Evolutionary conservation across 2,113 vertebrate genomes (phyloP).

Genomic region (Sorex fumeus): DNA sequence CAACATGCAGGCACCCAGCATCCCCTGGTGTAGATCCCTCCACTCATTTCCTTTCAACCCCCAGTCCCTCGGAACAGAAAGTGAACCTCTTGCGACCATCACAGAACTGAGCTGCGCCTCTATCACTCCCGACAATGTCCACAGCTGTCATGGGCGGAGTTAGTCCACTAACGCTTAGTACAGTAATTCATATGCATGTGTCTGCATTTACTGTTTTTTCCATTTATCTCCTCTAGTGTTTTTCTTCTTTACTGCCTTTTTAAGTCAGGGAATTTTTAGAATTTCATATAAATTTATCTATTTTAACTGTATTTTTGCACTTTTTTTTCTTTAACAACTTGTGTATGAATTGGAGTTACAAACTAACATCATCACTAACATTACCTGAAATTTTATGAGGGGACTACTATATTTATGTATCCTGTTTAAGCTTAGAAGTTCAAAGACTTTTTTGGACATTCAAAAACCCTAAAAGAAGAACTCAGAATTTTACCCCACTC

Average conservation of each 20-base stretch:
- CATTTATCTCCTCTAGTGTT: neutral
- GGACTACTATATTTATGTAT: neutral
- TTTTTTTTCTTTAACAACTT: neutral
- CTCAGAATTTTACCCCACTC: neutral
- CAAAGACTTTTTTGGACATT: neutral
- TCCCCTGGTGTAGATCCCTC: neutral
- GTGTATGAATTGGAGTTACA: neutral
- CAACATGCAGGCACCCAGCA: no score
- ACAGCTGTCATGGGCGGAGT: neutral
- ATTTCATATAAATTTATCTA: constrained; percentile 19
- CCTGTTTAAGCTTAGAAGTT: neutral
- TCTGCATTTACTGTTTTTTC: neutral
- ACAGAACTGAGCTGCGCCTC: neutral
- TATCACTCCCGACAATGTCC: neutral
- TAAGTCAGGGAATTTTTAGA: neutral
- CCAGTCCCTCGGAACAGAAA: neutral
- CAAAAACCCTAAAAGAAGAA: constrained; percentile 24
- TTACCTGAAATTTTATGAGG: neutral
- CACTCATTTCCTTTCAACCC: constrained; percentile 6
- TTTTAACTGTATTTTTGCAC: neutral
- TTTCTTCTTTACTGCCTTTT: neutral
- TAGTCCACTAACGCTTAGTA: neutral
- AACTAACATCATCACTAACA: neutral
- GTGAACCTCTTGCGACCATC: neutral
- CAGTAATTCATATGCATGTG: neutral